Conservation (phyloP, 2,797 vertebrate species). For the Phrynocephalus vlangalii region DNA sequence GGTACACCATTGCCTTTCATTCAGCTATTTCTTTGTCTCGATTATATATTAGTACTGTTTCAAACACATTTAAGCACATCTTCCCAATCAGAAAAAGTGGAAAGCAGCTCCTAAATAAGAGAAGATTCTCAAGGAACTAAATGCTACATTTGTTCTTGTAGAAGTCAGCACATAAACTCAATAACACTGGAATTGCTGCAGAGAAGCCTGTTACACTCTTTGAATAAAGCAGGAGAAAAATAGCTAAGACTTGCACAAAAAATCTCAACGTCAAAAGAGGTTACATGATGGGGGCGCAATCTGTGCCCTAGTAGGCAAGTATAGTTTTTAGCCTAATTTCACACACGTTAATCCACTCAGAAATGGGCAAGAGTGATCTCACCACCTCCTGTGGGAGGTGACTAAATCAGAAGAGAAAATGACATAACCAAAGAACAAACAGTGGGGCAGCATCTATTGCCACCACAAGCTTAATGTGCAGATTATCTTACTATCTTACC, state of each 20-base stretch:
- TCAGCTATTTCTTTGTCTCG: too few species aligned
- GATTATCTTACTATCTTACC: too few species aligned
- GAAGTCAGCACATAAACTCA: too few species aligned
- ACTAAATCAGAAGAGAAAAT: background rate
- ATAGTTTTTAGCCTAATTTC: background rate
- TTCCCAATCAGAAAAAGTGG: background rate
- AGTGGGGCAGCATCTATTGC: too few species aligned
- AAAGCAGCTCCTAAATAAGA: background rate
- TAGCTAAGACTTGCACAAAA: background rate
- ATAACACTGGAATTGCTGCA: too few species aligned
- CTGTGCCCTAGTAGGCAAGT: background rate
- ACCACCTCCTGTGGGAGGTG: background rate
- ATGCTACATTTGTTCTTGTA: background rate
- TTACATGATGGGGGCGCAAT: too few species aligned
- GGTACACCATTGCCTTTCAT: too few species aligned
- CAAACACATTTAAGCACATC: background rate
- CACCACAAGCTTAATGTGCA: too few species aligned
- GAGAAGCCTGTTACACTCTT: too few species aligned
- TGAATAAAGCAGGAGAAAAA: too few species aligned
- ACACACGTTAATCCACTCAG: background rate
- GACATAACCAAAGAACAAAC: too few species aligned
- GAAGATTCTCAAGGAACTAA: background rate
- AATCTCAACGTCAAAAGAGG: background rate
- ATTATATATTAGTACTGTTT: background rate
- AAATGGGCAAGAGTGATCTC: background rate